Evolutionary conservation across 2,113 vertebrate genomes (phyloP).

Genomic region (Carettochelys insculpta): DNA sequence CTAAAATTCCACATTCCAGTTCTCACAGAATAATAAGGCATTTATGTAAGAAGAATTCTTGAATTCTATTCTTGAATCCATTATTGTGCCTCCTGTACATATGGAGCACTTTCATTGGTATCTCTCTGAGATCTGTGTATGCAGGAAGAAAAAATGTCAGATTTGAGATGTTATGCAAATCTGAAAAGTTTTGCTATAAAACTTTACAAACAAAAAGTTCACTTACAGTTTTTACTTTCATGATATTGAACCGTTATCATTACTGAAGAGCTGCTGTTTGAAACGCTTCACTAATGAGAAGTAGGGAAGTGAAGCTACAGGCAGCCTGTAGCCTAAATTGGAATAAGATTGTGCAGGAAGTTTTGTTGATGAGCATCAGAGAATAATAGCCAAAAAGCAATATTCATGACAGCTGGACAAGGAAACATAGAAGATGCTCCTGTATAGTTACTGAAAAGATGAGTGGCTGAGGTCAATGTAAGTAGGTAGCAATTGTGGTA

Average conservation of each 20-base stretch:
- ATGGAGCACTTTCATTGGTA: not conserved
- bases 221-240: not conserved
- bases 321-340: not conserved
- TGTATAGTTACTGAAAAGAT: not conserved
- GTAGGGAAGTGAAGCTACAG: conserved; percentile 19
- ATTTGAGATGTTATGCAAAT: not conserved
- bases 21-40: not conserved
- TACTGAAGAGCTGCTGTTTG: conserved; percentile 14
- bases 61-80: not conserved
- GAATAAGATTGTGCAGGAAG: not conserved
- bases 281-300: not conserved
- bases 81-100: not conserved
- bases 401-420: conserved; percentile 2
- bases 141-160: not conserved
- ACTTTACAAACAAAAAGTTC: not conserved
- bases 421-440: not conserved
- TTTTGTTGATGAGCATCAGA: conserved; percentile 25
- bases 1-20: not conserved
- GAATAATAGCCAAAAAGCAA: conserved; percentile 28
- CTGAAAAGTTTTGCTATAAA: not conserved
- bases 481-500: not conserved
- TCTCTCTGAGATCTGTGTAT: not conserved
- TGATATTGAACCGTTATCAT: not conserved
- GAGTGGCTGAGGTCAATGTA: not conserved
- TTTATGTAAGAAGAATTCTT: not conserved